These are phyloP conservation scores for Mormyrus proboscirostris DNA, from an alignment of 2,797 vertebrate genomes.

Conservation along the genomic window DNA sequence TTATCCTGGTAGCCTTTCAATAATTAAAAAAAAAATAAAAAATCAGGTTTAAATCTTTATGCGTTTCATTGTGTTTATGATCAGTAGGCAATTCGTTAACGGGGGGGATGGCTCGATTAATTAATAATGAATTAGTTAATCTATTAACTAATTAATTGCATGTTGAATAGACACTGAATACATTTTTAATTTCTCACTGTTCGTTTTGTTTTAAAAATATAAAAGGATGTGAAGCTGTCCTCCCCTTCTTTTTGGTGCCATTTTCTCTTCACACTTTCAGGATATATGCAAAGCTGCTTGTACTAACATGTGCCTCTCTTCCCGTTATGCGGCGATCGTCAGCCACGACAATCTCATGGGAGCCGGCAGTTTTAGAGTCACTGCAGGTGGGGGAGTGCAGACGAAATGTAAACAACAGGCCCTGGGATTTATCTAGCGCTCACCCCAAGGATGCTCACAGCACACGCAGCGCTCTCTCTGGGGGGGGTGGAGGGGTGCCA, in stretches of 20 bases:
- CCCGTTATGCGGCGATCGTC: background rate
- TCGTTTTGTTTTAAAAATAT: background rate
- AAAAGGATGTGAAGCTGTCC: background rate
- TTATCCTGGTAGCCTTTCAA: background rate
- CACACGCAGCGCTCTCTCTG: background rate
- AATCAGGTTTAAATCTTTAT: background rate
- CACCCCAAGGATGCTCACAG: background rate
- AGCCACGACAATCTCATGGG: background rate
- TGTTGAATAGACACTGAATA: background rate
- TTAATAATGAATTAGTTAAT: background rate
- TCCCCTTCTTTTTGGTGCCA: background rate
- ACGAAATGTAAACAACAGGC: background rate
- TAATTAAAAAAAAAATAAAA: background rate
- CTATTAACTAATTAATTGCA: background rate
- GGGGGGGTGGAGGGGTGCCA: background rate
- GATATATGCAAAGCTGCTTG: too few species aligned
- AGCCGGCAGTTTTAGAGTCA: background rate
- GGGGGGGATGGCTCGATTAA: background rate
- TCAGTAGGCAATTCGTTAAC: background rate
- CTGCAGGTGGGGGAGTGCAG: background rate
- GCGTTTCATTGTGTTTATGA: background rate
- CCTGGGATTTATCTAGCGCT: background rate
- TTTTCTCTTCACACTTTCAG: background rate
- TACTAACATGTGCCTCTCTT: background rate
- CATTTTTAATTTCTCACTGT: background rate